Percentiles rank a stretch among this genome's conserved stretches.
Evolutionary conservation across 2,797 vertebrate genomes (phyloP).

Genomic region (Gadopsis marmoratus): DNA sequence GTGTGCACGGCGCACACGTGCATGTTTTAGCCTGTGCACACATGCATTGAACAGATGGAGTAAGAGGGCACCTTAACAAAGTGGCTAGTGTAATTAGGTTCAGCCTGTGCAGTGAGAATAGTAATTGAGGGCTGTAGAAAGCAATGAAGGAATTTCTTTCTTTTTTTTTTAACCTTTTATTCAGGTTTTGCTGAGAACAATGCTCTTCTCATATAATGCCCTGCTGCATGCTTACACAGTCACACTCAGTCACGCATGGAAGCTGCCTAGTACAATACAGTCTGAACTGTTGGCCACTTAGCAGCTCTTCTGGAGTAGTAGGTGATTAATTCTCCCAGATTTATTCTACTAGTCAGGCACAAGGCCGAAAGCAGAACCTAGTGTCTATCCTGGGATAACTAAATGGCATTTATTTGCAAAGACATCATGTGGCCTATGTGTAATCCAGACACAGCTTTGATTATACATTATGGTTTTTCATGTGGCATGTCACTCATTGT

Average conservation of each 20-base stretch:
- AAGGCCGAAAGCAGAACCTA: not conserved
- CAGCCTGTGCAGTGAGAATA: conserved; percentile 68
- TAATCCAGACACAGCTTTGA: not conserved
- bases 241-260: conserved; percentile 13
- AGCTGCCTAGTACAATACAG: conserved; percentile 10
- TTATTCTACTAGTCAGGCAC: not conserved
- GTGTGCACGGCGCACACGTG: not conserved
- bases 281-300: conserved; percentile 28
- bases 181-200: conserved; percentile 19
- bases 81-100: conserved; percentile 75
- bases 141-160: conserved; percentile 11
- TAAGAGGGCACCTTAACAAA: conserved; percentile 77
- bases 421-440: not conserved
- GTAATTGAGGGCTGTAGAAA: conserved; percentile 61
- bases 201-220: conserved; percentile 17
- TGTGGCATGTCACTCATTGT: not conserved
- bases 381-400: not conserved
- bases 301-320: conserved; percentile 11
- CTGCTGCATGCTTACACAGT: not conserved
- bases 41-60: conserved; percentile 74
- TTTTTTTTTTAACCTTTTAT: conserved; percentile 2
- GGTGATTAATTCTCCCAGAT: conserved; percentile 21
- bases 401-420: conserved; percentile 18
- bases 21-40: conserved; percentile 30
- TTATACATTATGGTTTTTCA: conserved; percentile 16